Conservation (phyloP, 2,888 invertebrate species). For the Drosophila affinis region DNA sequence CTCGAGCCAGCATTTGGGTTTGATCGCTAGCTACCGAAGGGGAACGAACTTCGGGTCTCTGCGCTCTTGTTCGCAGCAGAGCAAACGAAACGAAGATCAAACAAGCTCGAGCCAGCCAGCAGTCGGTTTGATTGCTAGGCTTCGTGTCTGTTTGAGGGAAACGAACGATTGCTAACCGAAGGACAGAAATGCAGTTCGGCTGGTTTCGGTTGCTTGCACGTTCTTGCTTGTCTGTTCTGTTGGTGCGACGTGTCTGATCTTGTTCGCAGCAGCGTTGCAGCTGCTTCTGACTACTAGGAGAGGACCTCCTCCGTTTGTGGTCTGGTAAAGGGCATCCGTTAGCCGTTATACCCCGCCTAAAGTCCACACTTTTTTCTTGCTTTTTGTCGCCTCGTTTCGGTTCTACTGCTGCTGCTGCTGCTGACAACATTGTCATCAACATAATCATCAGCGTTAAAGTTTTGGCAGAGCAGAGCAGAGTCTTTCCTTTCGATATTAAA, state of each 20-base stretch:
- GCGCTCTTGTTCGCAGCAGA: not conserved
- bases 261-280: not conserved
- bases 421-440: constrained; percentile 73
- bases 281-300: not conserved
- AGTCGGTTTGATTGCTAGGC: no score
- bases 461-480: constrained; percentile 27
- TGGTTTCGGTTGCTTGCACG: no score
- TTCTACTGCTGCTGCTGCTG: constrained; percentile 14
- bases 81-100: no score
- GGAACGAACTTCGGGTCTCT: no score
- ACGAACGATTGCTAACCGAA: no score
- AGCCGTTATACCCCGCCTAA: not conserved
- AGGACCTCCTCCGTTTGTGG: not conserved
- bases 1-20: no score
- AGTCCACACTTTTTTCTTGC: not conserved
- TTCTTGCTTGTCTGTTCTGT: no score
- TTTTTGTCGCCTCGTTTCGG: constrained; percentile 19
- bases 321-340: not conserved
- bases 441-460: constrained; percentile 65
- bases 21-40: no score
- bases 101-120: no score
- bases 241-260: no score
- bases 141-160: no score
- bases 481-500: constrained; percentile 38
- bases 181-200: no score